phyloP scores from a whole-genome alignment of 2,113 vertebrate species.

The Vulpes ferrilata region DNA sequence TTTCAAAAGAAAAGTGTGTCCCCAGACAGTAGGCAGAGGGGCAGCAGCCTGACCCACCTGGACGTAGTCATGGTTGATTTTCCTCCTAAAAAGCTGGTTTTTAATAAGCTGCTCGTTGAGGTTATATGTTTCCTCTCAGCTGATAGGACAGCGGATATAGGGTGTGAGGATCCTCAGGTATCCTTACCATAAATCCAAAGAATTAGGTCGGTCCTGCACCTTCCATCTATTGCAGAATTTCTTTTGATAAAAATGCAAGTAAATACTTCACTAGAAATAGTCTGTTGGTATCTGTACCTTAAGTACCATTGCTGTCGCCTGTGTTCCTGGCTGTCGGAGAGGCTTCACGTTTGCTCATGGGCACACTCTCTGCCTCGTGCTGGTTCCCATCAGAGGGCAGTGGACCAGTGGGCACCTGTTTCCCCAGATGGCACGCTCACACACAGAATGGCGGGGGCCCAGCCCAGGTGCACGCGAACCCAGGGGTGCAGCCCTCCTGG shows the following conservation, averaged over 20 bases:
- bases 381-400: neutral
- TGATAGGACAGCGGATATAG: no score
- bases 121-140: neutral
- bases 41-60: rapidly evolving
- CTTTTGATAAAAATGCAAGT: neutral
- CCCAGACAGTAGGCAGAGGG: rapidly evolving
- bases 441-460: rapidly evolving
- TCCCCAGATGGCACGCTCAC: rapidly evolving
- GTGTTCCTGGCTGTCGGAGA: neutral
- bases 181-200: neutral
- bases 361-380: rapidly evolving
- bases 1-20: rapidly evolving
- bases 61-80: rapidly evolving
- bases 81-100: neutral
- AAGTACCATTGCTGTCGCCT: rapidly evolving
- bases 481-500: rapidly evolving
- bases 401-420: rapidly evolving
- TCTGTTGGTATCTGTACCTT: neutral
- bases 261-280: neutral
- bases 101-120: neutral
- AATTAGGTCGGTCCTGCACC: neutral
- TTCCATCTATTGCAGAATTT: neutral
- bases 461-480: rapidly evolving
- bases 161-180: neutral
- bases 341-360: neutral